Base-by-base conservation (phyloP, 1,140 invertebrate genomes). In the Euura saliciscinereae region DNA sequence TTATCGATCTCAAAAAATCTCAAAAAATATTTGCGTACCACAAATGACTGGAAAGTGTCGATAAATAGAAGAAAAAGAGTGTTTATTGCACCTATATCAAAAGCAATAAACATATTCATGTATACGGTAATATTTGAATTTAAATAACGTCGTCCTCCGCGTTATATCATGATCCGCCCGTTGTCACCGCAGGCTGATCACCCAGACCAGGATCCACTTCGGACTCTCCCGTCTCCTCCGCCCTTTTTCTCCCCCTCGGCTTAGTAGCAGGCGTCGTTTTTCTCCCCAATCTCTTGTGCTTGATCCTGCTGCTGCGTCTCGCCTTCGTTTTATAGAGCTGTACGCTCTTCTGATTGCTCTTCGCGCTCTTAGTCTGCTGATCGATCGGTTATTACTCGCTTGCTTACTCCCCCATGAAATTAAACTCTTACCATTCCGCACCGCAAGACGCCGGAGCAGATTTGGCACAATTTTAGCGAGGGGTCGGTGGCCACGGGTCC, bases 361-460 rank as follows among this genome's bases (percentile, higher is more conserved):
- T 28, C 28, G 28, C 28, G 28, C 28, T 28, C 28, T 28, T 28
- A 28, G 28, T 28, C 28, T 28, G 28, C 28, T 1, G 28, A 28
- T 28, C 28, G 28, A 28, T 28, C 28, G 28, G 28, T 28, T 28
- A 28, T 28, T 28, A 28, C 28, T 28, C 28, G 28, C 28, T 28
- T 28, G 1, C 28, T 28, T 28, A 28, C 28, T 28, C 28, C 28
- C 28, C 0, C 28, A 28, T 28, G 28, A 28, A 28, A 28, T 28
- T 28, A 0, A 28, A 28, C 28, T 28, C 51, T 59, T 59, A 59
- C 51, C 13, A 59, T 59, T 59, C 6, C 51, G 13, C 51, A 59
- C 13, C 13, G 79, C 78, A 77, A 59, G 44, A 77, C 75, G 51
- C 80, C 84, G 3, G 79, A 77, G 71, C 79, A 84, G 73, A 81